Evolutionary conservation across 2,797 vertebrate genomes (phyloP).

Genomic region (Lophius americanus): DNA sequence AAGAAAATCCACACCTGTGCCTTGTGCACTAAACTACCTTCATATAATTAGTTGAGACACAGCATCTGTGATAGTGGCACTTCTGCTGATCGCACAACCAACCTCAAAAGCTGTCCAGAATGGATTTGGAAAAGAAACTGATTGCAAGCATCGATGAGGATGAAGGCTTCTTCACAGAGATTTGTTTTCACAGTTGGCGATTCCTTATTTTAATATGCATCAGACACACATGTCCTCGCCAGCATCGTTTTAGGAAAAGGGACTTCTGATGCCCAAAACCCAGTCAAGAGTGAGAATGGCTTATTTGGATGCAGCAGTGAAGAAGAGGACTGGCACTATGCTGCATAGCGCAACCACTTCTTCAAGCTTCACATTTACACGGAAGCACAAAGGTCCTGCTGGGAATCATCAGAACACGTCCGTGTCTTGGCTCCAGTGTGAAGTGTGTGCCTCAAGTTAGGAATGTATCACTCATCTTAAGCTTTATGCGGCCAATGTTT

Average conservation of each 20-base stretch:
- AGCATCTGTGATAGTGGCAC: slow-evolving; percentile 63
- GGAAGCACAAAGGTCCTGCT: slow-evolving; percentile 59
- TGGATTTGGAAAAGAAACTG: slow-evolving; percentile 41
- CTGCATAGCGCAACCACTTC: slow-evolving; percentile 19
- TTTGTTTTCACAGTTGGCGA: slow-evolving; percentile 23
- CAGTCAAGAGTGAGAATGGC: too few relatives aligned
- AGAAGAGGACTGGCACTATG: neutral
- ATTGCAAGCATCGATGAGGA: slow-evolving; percentile 45
- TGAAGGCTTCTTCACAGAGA: slow-evolving; percentile 36
- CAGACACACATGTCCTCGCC: slow-evolving; percentile 19
- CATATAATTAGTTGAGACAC: slow-evolving; percentile 55
- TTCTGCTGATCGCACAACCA: slow-evolving; percentile 53
- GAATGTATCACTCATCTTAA: slow-evolving; percentile 44
- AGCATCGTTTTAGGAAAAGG: slow-evolving; percentile 5
- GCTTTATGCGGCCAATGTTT: slow-evolving; percentile 51
- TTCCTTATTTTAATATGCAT: slow-evolving; percentile 9
- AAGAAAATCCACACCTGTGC: slow-evolving; percentile 50
- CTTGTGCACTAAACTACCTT: slow-evolving; percentile 31
- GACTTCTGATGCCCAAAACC: slow-evolving; percentile 3
- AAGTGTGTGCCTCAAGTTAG: slow-evolving; percentile 27
- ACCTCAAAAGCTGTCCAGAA: slow-evolving; percentile 49
- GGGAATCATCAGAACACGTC: slow-evolving; percentile 45
- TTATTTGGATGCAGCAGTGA: slow-evolving; percentile 17
- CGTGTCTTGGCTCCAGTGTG: slow-evolving; percentile 23
- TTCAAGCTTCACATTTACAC: slow-evolving; percentile 21